Percentiles rank a stretch among this genome's conserved stretches.
Evolutionary conservation across 2,797 vertebrate genomes (phyloP).

Genomic region (Orientallactaga sibirica): DNA sequence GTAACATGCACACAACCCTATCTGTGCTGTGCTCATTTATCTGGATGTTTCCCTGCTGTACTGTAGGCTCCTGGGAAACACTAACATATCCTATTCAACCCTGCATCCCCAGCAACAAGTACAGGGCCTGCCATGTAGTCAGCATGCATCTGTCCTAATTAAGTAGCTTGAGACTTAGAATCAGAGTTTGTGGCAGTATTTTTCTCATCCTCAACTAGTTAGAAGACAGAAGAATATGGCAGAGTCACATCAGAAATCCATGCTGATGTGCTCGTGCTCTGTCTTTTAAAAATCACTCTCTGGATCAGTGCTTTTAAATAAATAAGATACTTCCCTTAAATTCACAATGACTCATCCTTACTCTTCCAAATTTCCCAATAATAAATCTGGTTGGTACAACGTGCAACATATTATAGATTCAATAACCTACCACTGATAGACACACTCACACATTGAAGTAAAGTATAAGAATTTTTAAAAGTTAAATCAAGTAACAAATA

Average conservation of each 20-base stretch:
- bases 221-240: neutral
- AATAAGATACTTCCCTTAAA: neutral
- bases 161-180: neutral
- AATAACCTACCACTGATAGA: neutral
- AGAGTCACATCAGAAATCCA: neutral
- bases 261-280: accelerated
- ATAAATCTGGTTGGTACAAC: neutral
- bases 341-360: neutral
- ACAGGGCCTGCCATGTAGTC: neutral
- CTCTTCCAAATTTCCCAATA: neutral
- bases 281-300: neutral
- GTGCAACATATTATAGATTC: neutral
- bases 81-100: neutral
- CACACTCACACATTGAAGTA: constrained; percentile 36
- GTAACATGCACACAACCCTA: neutral
- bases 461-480: constrained; percentile 29
- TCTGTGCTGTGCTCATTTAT: neutral
- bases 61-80: neutral
- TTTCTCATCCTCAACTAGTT: neutral
- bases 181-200: neutral
- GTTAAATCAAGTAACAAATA: constrained; percentile 55
- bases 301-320: neutral
- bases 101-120: neutral
- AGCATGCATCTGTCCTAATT: neutral
- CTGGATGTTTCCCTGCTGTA: neutral